Percentiles rank a stretch among this genome's conserved stretches.
phyloP scores from a whole-genome alignment of 1,140 invertebrate genomes.

The Penaeus indicus region DNA sequence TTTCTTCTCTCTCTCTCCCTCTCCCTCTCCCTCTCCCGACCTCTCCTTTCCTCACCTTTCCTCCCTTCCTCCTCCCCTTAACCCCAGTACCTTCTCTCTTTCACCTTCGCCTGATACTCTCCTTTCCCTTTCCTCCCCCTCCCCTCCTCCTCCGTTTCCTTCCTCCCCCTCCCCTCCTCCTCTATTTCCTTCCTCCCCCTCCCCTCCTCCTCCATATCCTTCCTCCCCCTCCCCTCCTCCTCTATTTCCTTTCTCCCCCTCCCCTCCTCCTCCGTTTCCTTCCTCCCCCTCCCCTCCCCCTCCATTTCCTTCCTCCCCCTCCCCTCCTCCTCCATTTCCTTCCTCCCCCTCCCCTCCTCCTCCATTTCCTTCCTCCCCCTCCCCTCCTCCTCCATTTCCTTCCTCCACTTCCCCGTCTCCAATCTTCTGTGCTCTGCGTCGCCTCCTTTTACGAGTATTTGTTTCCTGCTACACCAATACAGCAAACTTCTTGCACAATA shows the following conservation, averaged over 20 bases:
- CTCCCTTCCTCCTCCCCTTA: background rate
- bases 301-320: no score
- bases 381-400: slow-evolving; percentile 7
- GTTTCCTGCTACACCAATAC: background rate
- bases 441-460: background rate
- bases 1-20: background rate
- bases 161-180: background rate
- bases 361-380: background rate
- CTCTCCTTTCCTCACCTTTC: background rate
- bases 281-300: no score
- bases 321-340: no score
- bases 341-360: no score
- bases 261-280: background rate
- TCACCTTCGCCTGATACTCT: background rate
- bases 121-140: background rate
- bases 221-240: background rate
- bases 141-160: background rate
- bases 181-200: no score
- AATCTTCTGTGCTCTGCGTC: background rate
- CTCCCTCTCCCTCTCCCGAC: background rate
- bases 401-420: background rate
- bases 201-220: background rate
- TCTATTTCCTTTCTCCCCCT: background rate
- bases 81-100: background rate
- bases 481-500: no score